Conservation (phyloP, 2,888 invertebrate genomes). For the Taenaris catops region DNA sequence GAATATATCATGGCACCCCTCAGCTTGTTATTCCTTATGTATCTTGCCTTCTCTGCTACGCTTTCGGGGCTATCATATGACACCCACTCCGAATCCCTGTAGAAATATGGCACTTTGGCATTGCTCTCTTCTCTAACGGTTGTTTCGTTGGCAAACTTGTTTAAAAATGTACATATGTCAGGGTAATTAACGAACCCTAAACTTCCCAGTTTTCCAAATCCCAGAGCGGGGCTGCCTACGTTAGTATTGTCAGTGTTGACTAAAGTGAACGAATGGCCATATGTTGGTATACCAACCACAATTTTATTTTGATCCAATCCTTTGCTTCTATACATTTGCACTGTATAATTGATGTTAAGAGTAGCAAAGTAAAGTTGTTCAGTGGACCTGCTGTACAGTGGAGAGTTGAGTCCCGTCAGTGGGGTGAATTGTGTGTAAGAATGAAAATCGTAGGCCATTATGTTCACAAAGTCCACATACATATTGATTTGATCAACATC, state of each 20-base stretch:
- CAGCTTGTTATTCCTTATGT: conserved; percentile 80
- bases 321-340: conserved; percentile 85
- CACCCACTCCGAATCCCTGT: conserved; percentile 86
- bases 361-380: conserved; percentile 84
- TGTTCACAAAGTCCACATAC: conserved; percentile 91
- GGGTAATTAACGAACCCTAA: conserved; percentile 86
- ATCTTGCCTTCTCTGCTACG: conserved; percentile 84
- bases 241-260: conserved; percentile 83
- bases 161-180: conserved; percentile 84
- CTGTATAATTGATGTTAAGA: conserved; percentile 90
- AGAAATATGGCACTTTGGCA: conserved; percentile 88
- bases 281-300: conserved; percentile 92
- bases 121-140: conserved; percentile 81
- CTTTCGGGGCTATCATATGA: conserved; percentile 89
- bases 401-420: conserved; percentile 92
- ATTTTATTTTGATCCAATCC: conserved; percentile 90
- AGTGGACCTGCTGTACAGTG: conserved; percentile 81
- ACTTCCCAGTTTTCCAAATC: conserved; percentile 83
- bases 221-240: conserved; percentile 85
- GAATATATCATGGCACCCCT: conserved; percentile 93
- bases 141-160: conserved; percentile 61
- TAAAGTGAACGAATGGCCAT: conserved; percentile 89
- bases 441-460: conserved; percentile 97
- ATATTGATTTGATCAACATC: conserved; percentile 87
- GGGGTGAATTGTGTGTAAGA: conserved; percentile 87